Percentiles rank a stretch among this genome's conserved stretches.
Evolutionary conservation across 2,888 invertebrate species (phyloP).

Genomic region (Sipha maydis): DNA sequence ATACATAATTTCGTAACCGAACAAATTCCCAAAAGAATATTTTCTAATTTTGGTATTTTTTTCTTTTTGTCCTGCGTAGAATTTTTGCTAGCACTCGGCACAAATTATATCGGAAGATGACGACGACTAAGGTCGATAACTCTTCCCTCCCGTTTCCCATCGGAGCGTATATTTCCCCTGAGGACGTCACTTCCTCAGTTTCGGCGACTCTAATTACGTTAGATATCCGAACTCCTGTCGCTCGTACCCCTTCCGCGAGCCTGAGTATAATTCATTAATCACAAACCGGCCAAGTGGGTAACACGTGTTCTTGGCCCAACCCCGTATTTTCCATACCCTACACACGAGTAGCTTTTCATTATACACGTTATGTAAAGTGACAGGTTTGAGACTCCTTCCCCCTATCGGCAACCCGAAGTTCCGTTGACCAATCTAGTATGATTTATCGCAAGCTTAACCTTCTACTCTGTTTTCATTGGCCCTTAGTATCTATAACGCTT

Average conservation of each 20-base stretch:
- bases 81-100: slow-evolving; percentile 36
- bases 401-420: slow-evolving; percentile 35
- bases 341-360: slow-evolving; percentile 34
- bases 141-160: neutral
- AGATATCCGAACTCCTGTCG: slow-evolving; percentile 60
- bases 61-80: slow-evolving; percentile 2
- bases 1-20: slow-evolving; percentile 20
- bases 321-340: slow-evolving; percentile 10
- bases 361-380: slow-evolving; percentile 52
- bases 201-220: slow-evolving; percentile 58
- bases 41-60: slow-evolving; percentile 55
- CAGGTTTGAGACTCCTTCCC: slow-evolving; percentile 20
- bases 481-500: neutral
- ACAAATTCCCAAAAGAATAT: slow-evolving; percentile 47
- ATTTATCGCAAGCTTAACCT: slow-evolving; percentile 40
- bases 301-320: slow-evolving; percentile 49
- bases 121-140: slow-evolving; percentile 52
- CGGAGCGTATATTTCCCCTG: slow-evolving; percentile 52
- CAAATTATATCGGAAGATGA: slow-evolving; percentile 54
- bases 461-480: neutral
- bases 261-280: slow-evolving; percentile 57
- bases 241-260: slow-evolving; percentile 35
- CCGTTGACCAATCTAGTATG: slow-evolving; percentile 35
- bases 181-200: slow-evolving; percentile 43
- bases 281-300: slow-evolving; percentile 57